These are phyloP conservation scores for Frankliniella intonsa DNA, from an alignment of 2,888 invertebrate species.

Conservation along the genomic window DNA sequence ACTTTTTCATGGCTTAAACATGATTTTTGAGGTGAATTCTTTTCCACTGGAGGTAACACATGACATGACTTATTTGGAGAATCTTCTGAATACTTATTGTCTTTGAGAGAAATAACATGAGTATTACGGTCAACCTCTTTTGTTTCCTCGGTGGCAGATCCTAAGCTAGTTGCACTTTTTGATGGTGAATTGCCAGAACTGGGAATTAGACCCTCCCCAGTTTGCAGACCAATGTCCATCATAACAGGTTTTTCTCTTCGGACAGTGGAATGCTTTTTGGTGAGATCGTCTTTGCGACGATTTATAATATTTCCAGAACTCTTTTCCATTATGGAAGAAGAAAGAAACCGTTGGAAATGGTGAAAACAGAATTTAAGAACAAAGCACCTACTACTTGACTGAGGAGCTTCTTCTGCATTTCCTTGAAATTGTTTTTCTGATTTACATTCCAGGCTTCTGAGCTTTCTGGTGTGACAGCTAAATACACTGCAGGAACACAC, in stretches of 20 bases:
- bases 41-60: background rate
- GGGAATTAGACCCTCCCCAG: background rate
- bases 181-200: background rate
- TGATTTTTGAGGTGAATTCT: background rate
- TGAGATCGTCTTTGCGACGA: background rate
- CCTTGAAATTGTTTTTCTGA: too few relatives aligned
- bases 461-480: too few relatives aligned
- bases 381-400: too few relatives aligned
- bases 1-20: background rate
- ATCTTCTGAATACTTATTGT: background rate
- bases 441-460: too few relatives aligned
- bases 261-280: background rate
- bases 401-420: too few relatives aligned
- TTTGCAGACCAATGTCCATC: conserved; percentile 4
- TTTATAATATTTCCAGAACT: background rate
- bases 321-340: background rate
- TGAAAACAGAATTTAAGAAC: too few relatives aligned
- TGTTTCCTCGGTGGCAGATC: too few relatives aligned
- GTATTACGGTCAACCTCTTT: too few relatives aligned
- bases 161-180: background rate
- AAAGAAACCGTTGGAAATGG: too few relatives aligned
- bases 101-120: background rate
- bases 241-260: background rate
- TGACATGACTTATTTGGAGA: background rate
- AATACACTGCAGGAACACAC: too few relatives aligned